Evolutionary conservation across 2,888 invertebrate genomes (phyloP).

Genomic region (Harpalus rufipes): DNA sequence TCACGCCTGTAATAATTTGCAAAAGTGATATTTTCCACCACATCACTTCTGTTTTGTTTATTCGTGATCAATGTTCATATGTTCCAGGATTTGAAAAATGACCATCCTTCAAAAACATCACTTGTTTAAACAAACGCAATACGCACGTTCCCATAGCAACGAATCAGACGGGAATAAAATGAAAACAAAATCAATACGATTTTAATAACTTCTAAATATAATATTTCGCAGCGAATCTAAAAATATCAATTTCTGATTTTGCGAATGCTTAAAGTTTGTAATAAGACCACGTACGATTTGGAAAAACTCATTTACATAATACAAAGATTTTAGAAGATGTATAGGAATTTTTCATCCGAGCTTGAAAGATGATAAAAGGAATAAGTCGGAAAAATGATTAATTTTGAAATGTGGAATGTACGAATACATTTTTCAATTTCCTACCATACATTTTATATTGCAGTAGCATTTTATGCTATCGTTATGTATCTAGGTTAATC

Average conservation of each 20-base stretch:
- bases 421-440: constrained; percentile 28
- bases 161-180: background rate
- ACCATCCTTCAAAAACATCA: constrained; percentile 22
- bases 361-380: constrained; percentile 14
- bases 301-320: constrained; percentile 59
- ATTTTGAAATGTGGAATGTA: constrained; percentile 22
- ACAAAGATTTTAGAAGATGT: constrained; percentile 39
- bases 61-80: background rate
- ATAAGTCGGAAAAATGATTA: constrained; percentile 25
- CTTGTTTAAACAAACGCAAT: constrained; percentile 17
- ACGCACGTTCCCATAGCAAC: constrained; percentile 6
- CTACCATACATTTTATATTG: constrained; percentile 20
- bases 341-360: background rate
- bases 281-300: constrained; percentile 56
- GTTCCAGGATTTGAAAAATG: constrained; percentile 12
- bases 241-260: constrained; percentile 54
- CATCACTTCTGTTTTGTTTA: background rate
- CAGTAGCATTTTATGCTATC: constrained; percentile 4
- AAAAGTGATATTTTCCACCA: background rate
- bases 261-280: constrained; percentile 21
- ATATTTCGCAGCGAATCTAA: background rate
- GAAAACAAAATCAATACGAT: constrained; percentile 39
- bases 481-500: constrained; percentile 28
- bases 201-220: constrained; percentile 39
- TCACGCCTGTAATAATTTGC: background rate